phyloP scores from a whole-genome alignment of 2,797 vertebrate species.

The Phylloscopus collybita region DNA sequence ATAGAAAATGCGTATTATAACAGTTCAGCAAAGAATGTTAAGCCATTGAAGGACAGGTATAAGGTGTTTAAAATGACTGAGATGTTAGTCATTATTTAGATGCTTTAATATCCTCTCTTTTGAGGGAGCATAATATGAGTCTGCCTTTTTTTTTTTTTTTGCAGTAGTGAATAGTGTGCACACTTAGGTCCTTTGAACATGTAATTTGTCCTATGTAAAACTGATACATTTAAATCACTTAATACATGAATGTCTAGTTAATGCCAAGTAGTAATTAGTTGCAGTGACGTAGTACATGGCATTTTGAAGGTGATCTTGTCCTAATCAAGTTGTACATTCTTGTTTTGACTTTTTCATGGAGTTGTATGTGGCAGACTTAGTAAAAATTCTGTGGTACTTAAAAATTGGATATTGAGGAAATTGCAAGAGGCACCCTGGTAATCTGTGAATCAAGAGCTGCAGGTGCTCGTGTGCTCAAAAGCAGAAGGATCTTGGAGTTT shows the following conservation, averaged over 20 bases:
- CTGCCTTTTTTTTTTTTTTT: background rate
- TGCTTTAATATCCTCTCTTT: background rate
- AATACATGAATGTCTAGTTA: background rate
- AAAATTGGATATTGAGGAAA: background rate
- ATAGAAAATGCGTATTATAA: constrained; percentile 26
- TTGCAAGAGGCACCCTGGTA: background rate
- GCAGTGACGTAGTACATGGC: background rate
- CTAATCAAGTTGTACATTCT: background rate
- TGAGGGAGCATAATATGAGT: background rate
- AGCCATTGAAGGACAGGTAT: background rate
- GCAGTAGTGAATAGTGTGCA: background rate
- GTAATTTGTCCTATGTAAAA: background rate
- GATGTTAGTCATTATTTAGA: background rate
- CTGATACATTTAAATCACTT: background rate
- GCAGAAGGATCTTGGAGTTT: background rate
- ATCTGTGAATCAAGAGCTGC: background rate
- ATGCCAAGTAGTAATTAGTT: background rate
- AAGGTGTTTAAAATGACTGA: background rate
- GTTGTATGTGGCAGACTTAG: background rate
- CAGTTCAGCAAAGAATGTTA: constrained; percentile 12
- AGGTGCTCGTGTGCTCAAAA: background rate
- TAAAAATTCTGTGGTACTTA: background rate
- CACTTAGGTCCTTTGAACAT: background rate
- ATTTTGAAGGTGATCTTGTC: background rate
- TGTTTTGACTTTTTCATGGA: background rate